Percentiles rank a stretch among this genome's conserved stretches.
These are phyloP conservation scores for Willisornis vidua DNA, from an alignment of 2,113 vertebrate genomes.

Conservation along the genomic window DNA sequence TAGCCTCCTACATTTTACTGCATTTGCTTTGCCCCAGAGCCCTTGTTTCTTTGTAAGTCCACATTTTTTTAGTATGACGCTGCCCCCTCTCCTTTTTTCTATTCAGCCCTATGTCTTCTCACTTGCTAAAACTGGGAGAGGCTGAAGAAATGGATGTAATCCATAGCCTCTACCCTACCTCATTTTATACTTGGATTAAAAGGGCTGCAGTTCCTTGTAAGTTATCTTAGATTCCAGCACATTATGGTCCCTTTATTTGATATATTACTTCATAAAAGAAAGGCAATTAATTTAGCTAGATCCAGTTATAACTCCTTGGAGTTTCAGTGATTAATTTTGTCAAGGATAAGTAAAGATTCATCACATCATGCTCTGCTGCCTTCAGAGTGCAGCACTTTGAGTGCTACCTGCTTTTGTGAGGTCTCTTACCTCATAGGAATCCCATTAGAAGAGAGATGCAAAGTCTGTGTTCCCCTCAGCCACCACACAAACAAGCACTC, in stretches of 20 bases:
- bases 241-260: not conserved
- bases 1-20: not conserved
- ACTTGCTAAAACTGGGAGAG: not conserved
- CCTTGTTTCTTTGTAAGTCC: not conserved
- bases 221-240: not conserved
- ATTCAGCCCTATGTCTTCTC: not conserved
- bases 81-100: not conserved
- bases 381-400: not conserved
- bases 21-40: not conserved
- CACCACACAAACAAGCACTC: not conserved
- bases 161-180: not conserved
- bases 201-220: not conserved
- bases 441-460: not conserved
- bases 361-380: not conserved
- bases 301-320: not conserved
- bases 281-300: not conserved
- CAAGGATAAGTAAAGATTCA: not conserved
- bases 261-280: not conserved
- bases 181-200: not conserved
- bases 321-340: not conserved
- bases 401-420: not conserved
- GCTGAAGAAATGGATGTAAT: not conserved
- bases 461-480: not conserved
- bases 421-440: not conserved
- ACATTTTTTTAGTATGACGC: not conserved